These are phyloP conservation scores for Erinaceus europaeus DNA, from an alignment of 2,113 vertebrate genomes.

Conservation along the genomic window DNA sequence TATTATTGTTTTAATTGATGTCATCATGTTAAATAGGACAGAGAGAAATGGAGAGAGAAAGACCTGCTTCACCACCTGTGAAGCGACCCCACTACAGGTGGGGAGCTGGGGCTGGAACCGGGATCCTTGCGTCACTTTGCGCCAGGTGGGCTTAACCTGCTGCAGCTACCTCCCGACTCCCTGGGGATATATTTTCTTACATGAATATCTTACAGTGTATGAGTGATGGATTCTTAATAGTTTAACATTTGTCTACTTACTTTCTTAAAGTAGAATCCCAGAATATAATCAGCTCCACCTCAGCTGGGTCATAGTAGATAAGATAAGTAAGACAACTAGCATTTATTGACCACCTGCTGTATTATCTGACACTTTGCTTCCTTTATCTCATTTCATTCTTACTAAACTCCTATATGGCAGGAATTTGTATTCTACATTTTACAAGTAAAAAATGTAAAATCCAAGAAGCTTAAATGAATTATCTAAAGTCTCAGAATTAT, in stretches of 20 bases:
- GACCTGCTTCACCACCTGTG: no score
- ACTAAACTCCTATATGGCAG: neutral
- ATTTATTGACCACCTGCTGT: neutral
- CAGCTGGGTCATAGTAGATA: neutral
- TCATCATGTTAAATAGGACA: no score
- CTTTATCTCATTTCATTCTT: conserved; percentile 38
- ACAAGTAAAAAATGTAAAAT: neutral
- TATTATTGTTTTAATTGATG: no score
- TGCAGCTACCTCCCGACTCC: no score
- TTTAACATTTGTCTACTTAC: conserved; percentile 7
- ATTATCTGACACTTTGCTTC: conserved; percentile 3
- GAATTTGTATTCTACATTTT: conserved; percentile 24
- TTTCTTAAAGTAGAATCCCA: neutral
- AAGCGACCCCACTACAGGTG: no score
- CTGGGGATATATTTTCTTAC: neutral
- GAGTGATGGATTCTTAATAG: neutral
- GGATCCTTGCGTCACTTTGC: no score
- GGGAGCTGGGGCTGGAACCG: no score
- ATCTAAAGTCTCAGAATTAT: neutral
- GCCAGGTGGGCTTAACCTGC: no score
- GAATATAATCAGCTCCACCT: neutral
- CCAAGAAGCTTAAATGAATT: conserved; percentile 8
- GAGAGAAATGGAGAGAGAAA: no score
- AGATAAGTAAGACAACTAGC: neutral
- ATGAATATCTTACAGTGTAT: neutral